These are phyloP conservation scores for Phymorhynchus buccinoides DNA, from an alignment of 1,140 invertebrate genomes.

Conservation along the genomic window DNA sequence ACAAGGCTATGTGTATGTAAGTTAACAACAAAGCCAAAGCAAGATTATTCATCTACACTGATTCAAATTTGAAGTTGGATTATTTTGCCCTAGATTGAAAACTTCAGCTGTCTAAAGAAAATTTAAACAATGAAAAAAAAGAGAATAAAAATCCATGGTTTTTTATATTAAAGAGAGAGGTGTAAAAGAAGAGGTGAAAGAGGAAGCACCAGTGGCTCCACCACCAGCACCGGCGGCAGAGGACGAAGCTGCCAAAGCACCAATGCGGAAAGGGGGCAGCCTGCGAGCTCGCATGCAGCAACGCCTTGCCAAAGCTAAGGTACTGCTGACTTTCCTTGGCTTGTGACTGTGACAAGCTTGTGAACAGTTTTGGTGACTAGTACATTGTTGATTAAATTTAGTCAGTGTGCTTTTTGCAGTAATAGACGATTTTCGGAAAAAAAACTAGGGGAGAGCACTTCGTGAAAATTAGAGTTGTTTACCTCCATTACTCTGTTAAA, in stretches of 20 bases:
- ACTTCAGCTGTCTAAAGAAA: not conserved
- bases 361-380: no score
- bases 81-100: no score
- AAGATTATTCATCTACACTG: no score
- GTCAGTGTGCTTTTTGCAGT: no score
- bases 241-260: slow-evolving; percentile 15
- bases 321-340: not conserved
- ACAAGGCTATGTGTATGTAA: no score
- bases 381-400: no score
- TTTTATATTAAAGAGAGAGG: not conserved
- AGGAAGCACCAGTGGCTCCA: not conserved
- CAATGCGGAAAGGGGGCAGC: slow-evolving; percentile 35
- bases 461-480: no score
- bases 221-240: slow-evolving; percentile 31
- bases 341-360: not conserved
- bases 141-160: not conserved
- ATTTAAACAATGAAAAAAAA: not conserved
- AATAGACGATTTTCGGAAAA: no score
- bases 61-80: no score
- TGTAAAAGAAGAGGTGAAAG: not conserved
- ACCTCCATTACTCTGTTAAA: no score
- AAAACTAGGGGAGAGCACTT: no score
- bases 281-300: slow-evolving; percentile 48
- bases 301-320: slow-evolving; percentile 54
- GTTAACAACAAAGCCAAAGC: no score